phyloP scores from a whole-genome alignment of 37 sponge, comb jelly and placozoan species.

The Lycopodina hypogea region DNA sequence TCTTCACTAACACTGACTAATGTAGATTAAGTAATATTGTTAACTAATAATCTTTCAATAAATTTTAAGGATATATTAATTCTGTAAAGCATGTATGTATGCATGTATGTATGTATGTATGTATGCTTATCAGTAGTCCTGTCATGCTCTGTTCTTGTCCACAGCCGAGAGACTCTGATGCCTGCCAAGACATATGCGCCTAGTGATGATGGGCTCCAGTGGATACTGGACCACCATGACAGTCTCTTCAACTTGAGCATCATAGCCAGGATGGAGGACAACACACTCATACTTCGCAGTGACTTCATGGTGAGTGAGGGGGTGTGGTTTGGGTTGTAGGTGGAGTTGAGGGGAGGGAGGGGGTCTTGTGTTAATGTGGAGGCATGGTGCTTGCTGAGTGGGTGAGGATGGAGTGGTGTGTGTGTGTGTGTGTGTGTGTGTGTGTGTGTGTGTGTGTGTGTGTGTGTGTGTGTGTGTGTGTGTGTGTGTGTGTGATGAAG shows the following conservation, averaged over 20 bases:
- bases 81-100: too few species aligned
- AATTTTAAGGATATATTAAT: too few species aligned
- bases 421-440: too few species aligned
- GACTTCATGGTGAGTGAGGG: constrained; percentile 56
- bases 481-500: too few species aligned
- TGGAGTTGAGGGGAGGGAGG: constrained; percentile 5
- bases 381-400: neutral
- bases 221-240: constrained; percentile 19
- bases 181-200: neutral
- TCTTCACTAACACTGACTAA: too few species aligned
- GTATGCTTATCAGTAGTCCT: neutral
- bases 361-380: neutral
- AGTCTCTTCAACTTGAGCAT: constrained; percentile 30
- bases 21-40: too few species aligned
- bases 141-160: neutral
- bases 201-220: constrained; percentile 1
- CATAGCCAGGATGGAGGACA: constrained; percentile 11
- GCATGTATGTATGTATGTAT: neutral
- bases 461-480: too few species aligned
- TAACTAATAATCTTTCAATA: too few species aligned
- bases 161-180: neutral
- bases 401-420: too few species aligned
- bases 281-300: constrained; percentile 27
- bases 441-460: too few species aligned
- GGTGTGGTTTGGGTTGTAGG: neutral